Evolutionary conservation across 2,888 invertebrate species (phyloP), one percentile per base, ranked within the genome.

Genomic region (Scelioninae gen. 1): DNA sequence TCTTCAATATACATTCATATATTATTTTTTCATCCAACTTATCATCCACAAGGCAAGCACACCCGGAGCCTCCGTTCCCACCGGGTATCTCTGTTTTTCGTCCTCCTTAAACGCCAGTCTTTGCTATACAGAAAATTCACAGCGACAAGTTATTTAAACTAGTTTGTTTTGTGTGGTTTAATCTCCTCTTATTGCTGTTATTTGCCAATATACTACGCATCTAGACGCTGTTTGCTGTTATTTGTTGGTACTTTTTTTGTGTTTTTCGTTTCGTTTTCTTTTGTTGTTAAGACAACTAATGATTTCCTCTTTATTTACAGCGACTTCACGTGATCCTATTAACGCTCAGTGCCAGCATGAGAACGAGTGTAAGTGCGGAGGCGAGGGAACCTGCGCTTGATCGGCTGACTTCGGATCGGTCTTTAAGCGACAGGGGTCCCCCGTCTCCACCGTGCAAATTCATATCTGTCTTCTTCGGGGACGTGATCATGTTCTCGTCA

Each of bases 401-500:
- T 5, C 62, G n/a, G 11, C 58, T 31, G 11, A 68, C 69, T 11
- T 88, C 89, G 34, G 87, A 87, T 32, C 90, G 90, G 60, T 90
- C 88, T 49, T 91, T 89, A 9, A 91, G 80, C 3, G 91, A 90
- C 16, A 88, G 60, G 0, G 92, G 91, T 0, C 89, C 89, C 13
- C 89, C 89, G 76, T 89, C 90, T 78, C 90, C 90, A 81, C 92
- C 92, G 81, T 93, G 91, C 62, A 93, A 92, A 7, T 87, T 89
- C 8, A 91, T 89, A 43, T 93, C 93, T 7, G 91, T 88, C 84
- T 92, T 91, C 87, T 93, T 92, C 38, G 86, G 88, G 55, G 92
- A 91, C 43, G 90, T 86, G 3, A 92, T 91, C 51, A 86, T 62
- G 76, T 93, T 93, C 75, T 93, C 93, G 45, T 93, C 93, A 65